phyloP scores from a whole-genome alignment of 2,797 vertebrate genomes.

The Loris lydekkerianus region DNA sequence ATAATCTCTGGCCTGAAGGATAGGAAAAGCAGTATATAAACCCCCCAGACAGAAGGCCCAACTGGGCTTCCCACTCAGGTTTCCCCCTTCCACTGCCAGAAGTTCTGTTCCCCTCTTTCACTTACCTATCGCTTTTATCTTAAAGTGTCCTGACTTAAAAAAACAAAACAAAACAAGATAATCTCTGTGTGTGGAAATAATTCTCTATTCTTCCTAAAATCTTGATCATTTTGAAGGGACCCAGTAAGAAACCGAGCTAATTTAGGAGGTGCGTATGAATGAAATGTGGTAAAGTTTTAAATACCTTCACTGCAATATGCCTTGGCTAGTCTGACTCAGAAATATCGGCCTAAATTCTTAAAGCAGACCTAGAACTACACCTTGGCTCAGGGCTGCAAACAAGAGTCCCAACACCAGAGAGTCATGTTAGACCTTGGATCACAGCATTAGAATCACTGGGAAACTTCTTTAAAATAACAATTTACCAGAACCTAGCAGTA shows the following conservation, averaged over 20 bases:
- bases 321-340: conserved; percentile 3
- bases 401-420: neutral
- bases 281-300: conserved; percentile 36
- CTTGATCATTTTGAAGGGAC: neutral
- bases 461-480: neutral
- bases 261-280: conserved; percentile 20
- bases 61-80: no score
- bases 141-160: no score
- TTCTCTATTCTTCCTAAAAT: conserved; percentile 6
- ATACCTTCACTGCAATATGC: neutral
- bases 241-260: conserved; percentile 21
- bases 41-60: no score
- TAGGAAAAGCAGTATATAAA: no score
- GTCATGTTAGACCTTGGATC: neutral
- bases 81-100: no score
- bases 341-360: neutral
- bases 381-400: neutral
- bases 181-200: neutral
- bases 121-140: no score
- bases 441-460: neutral
- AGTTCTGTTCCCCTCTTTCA: no score
- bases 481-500: neutral
- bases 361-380: neutral
- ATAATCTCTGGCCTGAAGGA: no score
- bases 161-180: neutral